Conservation (phyloP, 2,888 invertebrate genomes). For the Rambutsinella grinnellia region DNA sequence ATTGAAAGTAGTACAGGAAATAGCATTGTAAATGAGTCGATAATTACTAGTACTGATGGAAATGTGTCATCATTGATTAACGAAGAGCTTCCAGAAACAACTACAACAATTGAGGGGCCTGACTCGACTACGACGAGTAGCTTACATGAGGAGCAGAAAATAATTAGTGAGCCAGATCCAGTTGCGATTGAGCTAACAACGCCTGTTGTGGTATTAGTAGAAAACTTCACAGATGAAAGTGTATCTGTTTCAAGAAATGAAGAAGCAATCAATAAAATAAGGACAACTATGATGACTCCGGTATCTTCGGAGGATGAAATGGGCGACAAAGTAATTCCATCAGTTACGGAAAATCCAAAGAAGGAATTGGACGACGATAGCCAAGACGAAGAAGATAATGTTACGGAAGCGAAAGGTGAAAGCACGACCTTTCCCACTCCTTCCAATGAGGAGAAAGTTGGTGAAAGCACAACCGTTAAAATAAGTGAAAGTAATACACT, state of each 20-base stretch:
- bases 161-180: too few species aligned
- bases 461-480: too few species aligned
- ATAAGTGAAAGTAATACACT: not conserved
- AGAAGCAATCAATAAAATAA: not conserved
- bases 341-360: too few species aligned
- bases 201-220: not conserved
- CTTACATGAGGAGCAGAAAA: too few species aligned
- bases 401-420: not conserved
- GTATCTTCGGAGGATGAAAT: too few species aligned
- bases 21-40: not conserved
- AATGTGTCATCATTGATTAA: slow-evolving; percentile 1
- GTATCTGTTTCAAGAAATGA: not conserved
- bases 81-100: not conserved
- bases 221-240: not conserved
- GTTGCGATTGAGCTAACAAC: too few species aligned
- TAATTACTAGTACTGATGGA: not conserved
- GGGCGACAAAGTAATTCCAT: too few species aligned
- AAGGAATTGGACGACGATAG: too few species aligned
- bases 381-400: too few species aligned
- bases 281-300: too few species aligned
- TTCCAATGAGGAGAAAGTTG: not conserved
- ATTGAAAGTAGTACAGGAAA: not conserved
- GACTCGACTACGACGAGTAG: not conserved
- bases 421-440: not conserved
- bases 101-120: not conserved